Conservation (phyloP, 2,888 invertebrate species). For the Macrosiphum euphorbiae region DNA sequence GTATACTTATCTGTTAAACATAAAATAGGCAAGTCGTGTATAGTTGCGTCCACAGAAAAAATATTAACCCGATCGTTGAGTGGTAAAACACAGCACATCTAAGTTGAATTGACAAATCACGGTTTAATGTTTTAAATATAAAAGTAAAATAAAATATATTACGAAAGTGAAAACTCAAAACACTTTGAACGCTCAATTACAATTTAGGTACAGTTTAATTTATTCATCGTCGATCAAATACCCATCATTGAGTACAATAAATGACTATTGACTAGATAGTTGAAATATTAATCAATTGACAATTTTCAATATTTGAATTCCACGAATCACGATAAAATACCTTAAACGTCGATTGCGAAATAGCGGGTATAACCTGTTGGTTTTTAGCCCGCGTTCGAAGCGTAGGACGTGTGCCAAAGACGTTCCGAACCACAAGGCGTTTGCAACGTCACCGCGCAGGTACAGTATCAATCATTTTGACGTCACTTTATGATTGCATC, state of each 20-base stretch:
- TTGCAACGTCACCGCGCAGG: not conserved
- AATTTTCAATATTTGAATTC: not conserved
- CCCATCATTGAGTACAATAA: not conserved
- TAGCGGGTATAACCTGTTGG: not conserved
- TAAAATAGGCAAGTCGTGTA: not conserved
- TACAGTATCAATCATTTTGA: conserved; percentile 36
- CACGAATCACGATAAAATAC: not conserved
- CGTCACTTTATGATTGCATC: conserved; percentile 59
- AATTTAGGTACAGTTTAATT: not conserved
- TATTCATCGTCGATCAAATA: not conserved
- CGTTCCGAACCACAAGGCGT: not conserved
- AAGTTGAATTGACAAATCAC: not conserved
- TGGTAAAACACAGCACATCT: not conserved
- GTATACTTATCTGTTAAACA: not conserved
- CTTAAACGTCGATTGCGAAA: not conserved
- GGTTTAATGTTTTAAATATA: not conserved
- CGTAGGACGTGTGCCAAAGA: conserved; percentile 1
- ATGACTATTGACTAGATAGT: not conserved
- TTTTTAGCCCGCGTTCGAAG: not conserved
- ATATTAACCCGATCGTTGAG: not conserved
- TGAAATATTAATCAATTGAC: not conserved
- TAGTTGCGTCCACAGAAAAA: not conserved
- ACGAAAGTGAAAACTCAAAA: not conserved
- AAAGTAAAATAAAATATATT: not conserved
- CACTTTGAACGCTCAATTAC: not conserved